phyloP scores from a whole-genome alignment of 2,113 vertebrate species.

The Siniperca knerii region DNA sequence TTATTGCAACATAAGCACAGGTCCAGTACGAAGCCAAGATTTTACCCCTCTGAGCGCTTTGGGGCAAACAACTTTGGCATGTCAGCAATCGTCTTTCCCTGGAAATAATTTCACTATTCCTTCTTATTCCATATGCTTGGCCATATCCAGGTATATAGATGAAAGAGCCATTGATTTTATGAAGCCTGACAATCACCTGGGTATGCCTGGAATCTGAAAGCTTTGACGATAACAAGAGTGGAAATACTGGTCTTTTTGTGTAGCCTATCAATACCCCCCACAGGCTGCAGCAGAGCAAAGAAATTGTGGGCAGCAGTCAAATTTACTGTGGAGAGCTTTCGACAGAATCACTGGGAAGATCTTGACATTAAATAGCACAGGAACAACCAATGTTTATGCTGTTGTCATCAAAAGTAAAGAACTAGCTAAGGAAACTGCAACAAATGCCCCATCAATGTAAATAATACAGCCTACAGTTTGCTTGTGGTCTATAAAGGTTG shows the following conservation, averaged over 20 bases:
- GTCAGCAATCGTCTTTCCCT: slow-evolving; percentile 52
- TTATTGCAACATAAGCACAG: slow-evolving; percentile 57
- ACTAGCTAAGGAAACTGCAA: neutral
- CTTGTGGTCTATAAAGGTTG: slow-evolving; percentile 32
- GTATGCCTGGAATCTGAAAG: slow-evolving; percentile 28
- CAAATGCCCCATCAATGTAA: neutral
- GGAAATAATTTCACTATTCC: slow-evolving; percentile 11
- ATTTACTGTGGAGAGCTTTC: neutral
- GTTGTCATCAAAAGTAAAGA: neutral
- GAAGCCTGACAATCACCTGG: slow-evolving; percentile 64
- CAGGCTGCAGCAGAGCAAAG: slow-evolving; percentile 23
- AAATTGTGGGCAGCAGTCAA: slow-evolving; percentile 15
- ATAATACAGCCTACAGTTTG: neutral
- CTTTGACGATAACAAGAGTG: slow-evolving; percentile 50
- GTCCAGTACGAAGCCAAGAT: slow-evolving; percentile 46
- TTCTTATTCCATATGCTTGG: slow-evolving; percentile 38
- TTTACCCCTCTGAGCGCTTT: slow-evolving; percentile 58
- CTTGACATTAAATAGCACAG: neutral
- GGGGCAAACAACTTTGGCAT: slow-evolving; percentile 66
- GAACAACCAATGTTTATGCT: neutral
- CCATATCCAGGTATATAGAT: slow-evolving; percentile 30
- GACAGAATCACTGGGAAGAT: neutral
- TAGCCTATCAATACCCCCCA: slow-evolving; percentile 47
- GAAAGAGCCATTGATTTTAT: slow-evolving; percentile 60
- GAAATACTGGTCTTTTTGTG: slow-evolving; percentile 47